Evolutionary conservation across 2,113 vertebrate genomes (phyloP), one percentile per base, ranked within the genome.

Genomic region (Desmodus rotundus): DNA sequence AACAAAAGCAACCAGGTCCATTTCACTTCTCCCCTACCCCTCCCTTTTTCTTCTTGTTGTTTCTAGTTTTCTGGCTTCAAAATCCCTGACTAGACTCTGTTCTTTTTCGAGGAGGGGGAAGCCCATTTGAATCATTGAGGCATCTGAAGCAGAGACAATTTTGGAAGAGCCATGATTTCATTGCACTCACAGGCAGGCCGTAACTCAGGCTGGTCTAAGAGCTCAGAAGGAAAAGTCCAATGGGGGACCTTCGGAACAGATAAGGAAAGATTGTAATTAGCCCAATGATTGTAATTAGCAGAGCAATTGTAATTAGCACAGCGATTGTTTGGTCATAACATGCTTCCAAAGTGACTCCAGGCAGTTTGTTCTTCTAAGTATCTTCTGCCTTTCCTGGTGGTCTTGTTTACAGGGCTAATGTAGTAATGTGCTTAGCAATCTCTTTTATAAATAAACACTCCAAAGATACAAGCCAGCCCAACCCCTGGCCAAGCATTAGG

Each of bases 181-280:
- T 95, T 80, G 65, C 31, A n/a, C 10, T 83, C 15, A 22, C 65
- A 93, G 9, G 4, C 73, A 76, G 91, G 78, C 95, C 47, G 91
- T 96, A 96, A 96, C 95, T 97, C 97, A 91, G 70, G 74, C 91
- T 91, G 91, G 88, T 94, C 89, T 80, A 68, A 95, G 86, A 0
- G 0, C 77, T 91, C 47, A 8, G 89, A 97, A 95, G 93, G 65
- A 91, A 76, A 83, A 91, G 96, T 97, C 78, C 16, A 4, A 19
- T 17, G 56, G 97, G 95, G 94, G 96, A 93, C 93, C 93, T 89
- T 68, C 2, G 0, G 86, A 87, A 88, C 78, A 93, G 97, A 97
- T 96, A 97, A 96, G 97, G 97, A 97, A 97, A 94, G 95, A 96
- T 96, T 96, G 95, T 96, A 97, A 98, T 98, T 97, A 98, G 97